A percentile compares a stretch with the other conserved stretches of the same genome.
These are phyloP conservation scores for Lasioglossum lativentre DNA, from an alignment of 2,888 invertebrate species.

Conservation along the genomic window DNA sequence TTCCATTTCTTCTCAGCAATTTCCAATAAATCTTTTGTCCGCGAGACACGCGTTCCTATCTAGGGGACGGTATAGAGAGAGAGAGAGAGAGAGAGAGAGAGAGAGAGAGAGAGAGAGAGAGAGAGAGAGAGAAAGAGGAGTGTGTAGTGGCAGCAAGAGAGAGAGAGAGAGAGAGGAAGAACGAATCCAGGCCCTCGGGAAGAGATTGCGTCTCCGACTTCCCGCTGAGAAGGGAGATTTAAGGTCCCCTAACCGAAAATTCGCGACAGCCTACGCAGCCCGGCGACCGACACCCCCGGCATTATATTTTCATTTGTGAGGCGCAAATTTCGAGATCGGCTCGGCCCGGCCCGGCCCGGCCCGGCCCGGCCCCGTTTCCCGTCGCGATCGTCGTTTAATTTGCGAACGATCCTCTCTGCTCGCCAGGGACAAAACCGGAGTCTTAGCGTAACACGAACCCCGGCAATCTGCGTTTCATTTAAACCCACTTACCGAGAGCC, in stretches of 20 bases:
- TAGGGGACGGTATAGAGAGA: constrained; percentile 49
- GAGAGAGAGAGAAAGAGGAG: constrained; percentile 32
- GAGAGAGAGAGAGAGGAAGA: constrained; percentile 33
- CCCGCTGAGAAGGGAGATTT: constrained; percentile 81
- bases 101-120: constrained; percentile 39
- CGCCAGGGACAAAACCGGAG: constrained; percentile 10
- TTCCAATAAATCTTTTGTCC: constrained; percentile 82
- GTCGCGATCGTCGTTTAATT: constrained; percentile 65
- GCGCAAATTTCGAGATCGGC: constrained; percentile 69
- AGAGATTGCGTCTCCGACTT: constrained; percentile 81
- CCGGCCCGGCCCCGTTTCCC: constrained; percentile 43
- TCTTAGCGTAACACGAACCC: neutral
- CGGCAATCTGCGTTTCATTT: constrained; percentile 21
- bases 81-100: constrained; percentile 39
- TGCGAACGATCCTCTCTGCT: constrained; percentile 52
- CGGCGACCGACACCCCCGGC: constrained; percentile 53
- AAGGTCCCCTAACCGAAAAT: constrained; percentile 78
- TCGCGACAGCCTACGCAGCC: constrained; percentile 69
- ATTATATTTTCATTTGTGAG: constrained; percentile 79
- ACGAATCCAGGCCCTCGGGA: constrained; percentile 61
- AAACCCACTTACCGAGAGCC: constrained; percentile 8
- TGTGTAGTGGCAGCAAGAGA: neutral
- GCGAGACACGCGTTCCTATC: constrained; percentile 77
- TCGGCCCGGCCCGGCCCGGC: constrained; percentile 50
- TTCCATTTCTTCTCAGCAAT: constrained; percentile 81